Evolutionary conservation across 1,140 invertebrate species (phyloP), one percentile per base, ranked within the genome.

Genomic region (Meloidogyne exigua): DNA sequence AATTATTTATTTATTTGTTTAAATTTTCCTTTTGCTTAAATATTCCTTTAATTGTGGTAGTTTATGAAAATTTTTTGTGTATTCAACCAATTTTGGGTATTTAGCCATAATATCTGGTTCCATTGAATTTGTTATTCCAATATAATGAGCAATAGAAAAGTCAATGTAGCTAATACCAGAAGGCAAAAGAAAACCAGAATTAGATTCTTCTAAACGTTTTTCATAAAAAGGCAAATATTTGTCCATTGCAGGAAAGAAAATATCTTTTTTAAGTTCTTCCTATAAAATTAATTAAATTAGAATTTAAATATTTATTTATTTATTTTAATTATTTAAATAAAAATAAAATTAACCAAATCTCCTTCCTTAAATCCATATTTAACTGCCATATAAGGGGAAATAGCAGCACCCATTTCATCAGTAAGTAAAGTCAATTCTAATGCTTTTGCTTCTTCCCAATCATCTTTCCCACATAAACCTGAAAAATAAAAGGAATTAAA

Each of bases 121-220:
- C 70, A 72, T 12, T 49, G 23, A 9, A 32, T 9, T 49, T 21
- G 25, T 7, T 69, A 49, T 70, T 32, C 18, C 36, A 15, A 79
- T 15, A 49, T 26, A 75, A 42, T 44, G n/a, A 36, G 69, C 68
- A n/a, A 74, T 13, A 57, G 32, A 32, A 18, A 79, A 80, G 39
- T 79, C 78, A 21, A 63, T 62, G 15, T 39, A 79, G 13, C 80
- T 72, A 9, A 80, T 9, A 13, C 78, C 78, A 63, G 78, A 80
- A 39, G 68, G 36, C 3, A 76, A 42, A 18, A 80, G 39, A 57
- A 81, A 79, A 49, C 78, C 78, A 63, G 62, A 74, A 25, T 68
- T 68, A 1, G 78, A 79, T 15, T 80, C 49, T 28, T 80, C 26
- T 21, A 80, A 64, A 15, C 73, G 65, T 25, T 66, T 75, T 2